Evolutionary conservation across 2,888 invertebrate species (phyloP).

Genomic region (Cremastobaeus sp.): DNA sequence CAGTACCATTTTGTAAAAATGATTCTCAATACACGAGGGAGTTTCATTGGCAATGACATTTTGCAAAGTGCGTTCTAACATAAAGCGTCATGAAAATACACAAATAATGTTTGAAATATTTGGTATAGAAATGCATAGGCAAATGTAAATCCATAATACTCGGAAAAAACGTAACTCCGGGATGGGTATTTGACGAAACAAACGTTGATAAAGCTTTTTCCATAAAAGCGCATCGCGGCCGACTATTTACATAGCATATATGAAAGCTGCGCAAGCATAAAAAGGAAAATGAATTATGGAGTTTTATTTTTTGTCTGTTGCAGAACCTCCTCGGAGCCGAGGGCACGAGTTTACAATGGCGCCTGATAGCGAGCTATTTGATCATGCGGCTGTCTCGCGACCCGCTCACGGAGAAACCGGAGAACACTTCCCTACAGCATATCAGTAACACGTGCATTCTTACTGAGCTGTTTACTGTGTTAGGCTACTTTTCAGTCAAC

Average conservation of each 20-base stretch:
- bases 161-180: not conserved
- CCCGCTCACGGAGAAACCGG: slow-evolving; percentile 70
- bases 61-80: slow-evolving; percentile 5
- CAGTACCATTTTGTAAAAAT: too few relatives aligned
- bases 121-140: slow-evolving; percentile 7
- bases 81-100: slow-evolving; percentile 5
- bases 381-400: slow-evolving; percentile 84
- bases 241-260: slow-evolving; percentile 17
- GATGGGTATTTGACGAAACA: slow-evolving; percentile 38
- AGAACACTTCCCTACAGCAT: slow-evolving; percentile 77
- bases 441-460: slow-evolving; percentile 83
- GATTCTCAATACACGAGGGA: not conserved
- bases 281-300: slow-evolving; percentile 35
- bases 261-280: slow-evolving; percentile 6
- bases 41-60: slow-evolving; percentile 5
- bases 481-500: slow-evolving; percentile 90
- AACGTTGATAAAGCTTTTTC: slow-evolving; percentile 30
- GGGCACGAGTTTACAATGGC: slow-evolving; percentile 91
- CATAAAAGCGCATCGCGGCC: slow-evolving; percentile 4
- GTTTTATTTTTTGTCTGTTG: slow-evolving; percentile 62
- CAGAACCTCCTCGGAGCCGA: slow-evolving; percentile 89
- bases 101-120: slow-evolving; percentile 24
- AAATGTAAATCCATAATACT: slow-evolving; percentile 27
- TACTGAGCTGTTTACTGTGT: slow-evolving; percentile 87
- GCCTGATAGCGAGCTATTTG: slow-evolving; percentile 90